These are phyloP conservation scores for Athalia circularis DNA, from an alignment of 2,888 invertebrate species.

Conservation along the genomic window DNA sequence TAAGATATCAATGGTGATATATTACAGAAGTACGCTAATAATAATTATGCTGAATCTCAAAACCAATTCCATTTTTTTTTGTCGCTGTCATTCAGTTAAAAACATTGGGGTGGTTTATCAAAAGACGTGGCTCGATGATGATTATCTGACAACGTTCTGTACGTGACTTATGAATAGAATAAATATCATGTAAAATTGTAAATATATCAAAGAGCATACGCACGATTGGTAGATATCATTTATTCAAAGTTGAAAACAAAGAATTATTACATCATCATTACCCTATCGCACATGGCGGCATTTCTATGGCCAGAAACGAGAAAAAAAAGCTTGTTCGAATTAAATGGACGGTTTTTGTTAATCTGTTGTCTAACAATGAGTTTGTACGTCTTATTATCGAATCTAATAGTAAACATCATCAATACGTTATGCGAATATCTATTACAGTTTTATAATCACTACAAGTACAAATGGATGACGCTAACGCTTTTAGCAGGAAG, in stretches of 20 bases:
- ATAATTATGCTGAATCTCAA: too few species aligned
- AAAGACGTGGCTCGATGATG: background rate
- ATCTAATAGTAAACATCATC: background rate
- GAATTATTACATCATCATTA: constrained; percentile 64
- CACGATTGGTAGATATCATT: constrained; percentile 60
- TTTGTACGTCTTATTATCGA: constrained; percentile 24
- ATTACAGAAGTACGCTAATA: too few species aligned
- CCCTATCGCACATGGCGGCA: constrained; percentile 60
- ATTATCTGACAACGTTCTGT: background rate
- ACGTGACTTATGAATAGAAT: constrained; percentile 14
- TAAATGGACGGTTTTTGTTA: background rate
- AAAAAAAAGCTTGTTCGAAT: background rate
- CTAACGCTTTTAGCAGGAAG: constrained; percentile 27
- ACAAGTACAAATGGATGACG: constrained; percentile 25
- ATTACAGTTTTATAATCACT: constrained; percentile 18
- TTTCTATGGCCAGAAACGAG: constrained; percentile 57
- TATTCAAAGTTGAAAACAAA: constrained; percentile 67
- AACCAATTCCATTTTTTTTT: too few species aligned
- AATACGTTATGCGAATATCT: background rate
- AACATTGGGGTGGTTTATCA: background rate
- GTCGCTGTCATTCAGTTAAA: too few species aligned
- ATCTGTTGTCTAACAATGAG: constrained; percentile 1
- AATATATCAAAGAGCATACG: constrained; percentile 58
- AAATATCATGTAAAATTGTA: constrained; percentile 48
- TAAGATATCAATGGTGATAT: too few species aligned